Percentiles rank a stretch among this genome's conserved stretches.
These are phyloP conservation scores for Ploceus nigricollis DNA, from an alignment of 2,113 vertebrate species.

Conservation along the genomic window DNA sequence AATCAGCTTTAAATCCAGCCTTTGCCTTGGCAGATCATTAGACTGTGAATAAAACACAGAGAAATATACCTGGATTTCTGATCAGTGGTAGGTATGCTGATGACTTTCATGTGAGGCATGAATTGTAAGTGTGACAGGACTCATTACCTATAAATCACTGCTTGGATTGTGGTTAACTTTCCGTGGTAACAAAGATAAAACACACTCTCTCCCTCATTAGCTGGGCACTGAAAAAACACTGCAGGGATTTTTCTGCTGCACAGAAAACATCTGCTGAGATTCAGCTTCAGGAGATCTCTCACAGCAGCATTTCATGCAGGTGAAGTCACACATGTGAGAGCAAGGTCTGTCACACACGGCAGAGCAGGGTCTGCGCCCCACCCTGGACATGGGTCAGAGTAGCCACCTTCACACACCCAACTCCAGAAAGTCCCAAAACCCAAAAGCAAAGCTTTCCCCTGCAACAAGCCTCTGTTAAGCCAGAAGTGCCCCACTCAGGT, in stretches of 20 bases:
- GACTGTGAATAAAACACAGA: constrained; percentile 5
- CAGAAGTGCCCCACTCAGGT: rapidly evolving
- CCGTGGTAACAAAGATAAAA: constrained; percentile 56
- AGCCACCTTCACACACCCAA: background rate
- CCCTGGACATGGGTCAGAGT: background rate
- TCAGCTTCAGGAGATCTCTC: background rate
- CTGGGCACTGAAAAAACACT: constrained; percentile 43
- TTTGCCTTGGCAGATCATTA: constrained; percentile 12
- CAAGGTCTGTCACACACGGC: background rate
- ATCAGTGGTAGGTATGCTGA: background rate
- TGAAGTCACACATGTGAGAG: background rate
- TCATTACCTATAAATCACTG: constrained; percentile 58
- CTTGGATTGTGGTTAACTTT: constrained; percentile 54
- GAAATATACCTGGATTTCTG: constrained; percentile 36
- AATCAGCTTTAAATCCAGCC: constrained; percentile 18
- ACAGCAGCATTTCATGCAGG: background rate
- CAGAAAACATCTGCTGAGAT: constrained; percentile 26
- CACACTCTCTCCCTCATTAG: constrained; percentile 60
- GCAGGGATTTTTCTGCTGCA: constrained; percentile 24
- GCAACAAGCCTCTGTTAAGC: background rate
- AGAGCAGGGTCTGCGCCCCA: background rate
- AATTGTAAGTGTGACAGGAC: constrained; percentile 49
- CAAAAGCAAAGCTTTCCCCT: background rate
- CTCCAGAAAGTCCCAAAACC: background rate
- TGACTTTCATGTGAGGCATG: constrained; percentile 32